Evolutionary conservation across 2,797 vertebrate genomes (phyloP).

Genomic region (Channa striata): DNA sequence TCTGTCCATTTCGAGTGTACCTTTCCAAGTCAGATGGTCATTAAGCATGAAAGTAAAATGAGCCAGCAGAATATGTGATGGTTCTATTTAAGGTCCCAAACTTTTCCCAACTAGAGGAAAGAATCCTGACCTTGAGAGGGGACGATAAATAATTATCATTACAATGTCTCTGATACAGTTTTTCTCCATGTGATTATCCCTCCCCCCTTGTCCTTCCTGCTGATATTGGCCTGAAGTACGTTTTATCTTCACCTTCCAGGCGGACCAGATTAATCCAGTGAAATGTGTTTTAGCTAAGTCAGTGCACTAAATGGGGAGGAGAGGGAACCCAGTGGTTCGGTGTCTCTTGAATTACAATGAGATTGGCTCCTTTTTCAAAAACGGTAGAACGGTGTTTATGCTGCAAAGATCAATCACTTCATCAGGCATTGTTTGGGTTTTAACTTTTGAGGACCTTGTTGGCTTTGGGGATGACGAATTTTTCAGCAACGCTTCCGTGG

Average conservation of each 20-base stretch:
- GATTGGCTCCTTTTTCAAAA: conserved; percentile 33
- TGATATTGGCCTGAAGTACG: conserved; percentile 72
- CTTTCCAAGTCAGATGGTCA: conserved; percentile 24
- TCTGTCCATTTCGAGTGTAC: neutral
- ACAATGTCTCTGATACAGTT: conserved; percentile 69
- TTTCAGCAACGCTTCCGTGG: conserved; percentile 80
- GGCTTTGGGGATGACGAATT: conserved; percentile 85
- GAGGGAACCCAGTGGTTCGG: conserved; percentile 59
- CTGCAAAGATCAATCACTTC: conserved; percentile 80
- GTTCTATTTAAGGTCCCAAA: conserved; percentile 38
- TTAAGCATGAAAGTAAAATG: conserved; percentile 10
- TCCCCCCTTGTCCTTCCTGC: conserved; percentile 70
- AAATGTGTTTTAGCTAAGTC: conserved; percentile 80
- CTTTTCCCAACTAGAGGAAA: conserved; percentile 44
- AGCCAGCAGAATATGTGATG: conserved; percentile 12
- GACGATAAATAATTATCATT: conserved; percentile 76
- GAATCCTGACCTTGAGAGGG: conserved; percentile 66
- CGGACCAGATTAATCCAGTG: conserved; percentile 80
- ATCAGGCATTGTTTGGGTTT: conserved; percentile 81
- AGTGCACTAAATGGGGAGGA: conserved; percentile 62
- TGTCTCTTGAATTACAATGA: conserved; percentile 72
- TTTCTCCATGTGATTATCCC: conserved; percentile 70
- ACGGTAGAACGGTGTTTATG: conserved; percentile 63
- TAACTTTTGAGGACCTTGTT: conserved; percentile 85
- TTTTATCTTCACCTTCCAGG: conserved; percentile 82